Conservation (phyloP, 1,140 invertebrate species). For the Dufourea novaeangliae region DNA sequence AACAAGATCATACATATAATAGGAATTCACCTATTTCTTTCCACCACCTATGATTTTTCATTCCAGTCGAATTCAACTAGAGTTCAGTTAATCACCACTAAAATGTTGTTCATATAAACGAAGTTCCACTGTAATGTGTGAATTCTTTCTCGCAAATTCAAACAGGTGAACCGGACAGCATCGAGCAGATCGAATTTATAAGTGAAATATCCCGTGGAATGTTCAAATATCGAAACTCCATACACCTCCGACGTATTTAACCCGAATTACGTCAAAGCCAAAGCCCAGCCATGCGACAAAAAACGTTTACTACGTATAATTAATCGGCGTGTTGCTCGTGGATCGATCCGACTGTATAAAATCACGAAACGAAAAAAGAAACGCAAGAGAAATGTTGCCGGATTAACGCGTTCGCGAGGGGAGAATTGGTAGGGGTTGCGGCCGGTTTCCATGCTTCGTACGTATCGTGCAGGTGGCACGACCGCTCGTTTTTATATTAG, state of each 20-base stretch:
- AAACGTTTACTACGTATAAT: conserved; percentile 13
- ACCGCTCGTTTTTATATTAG: conserved; percentile 49
- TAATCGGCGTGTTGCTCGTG: too few species aligned
- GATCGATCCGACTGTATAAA: neutral
- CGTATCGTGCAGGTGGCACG: conserved; percentile 32
- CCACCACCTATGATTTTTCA: too few species aligned
- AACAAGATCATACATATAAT: too few species aligned
- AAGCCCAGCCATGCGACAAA: neutral
- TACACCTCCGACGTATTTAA: neutral
- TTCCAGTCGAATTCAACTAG: too few species aligned
- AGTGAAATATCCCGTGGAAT: conserved; percentile 4
- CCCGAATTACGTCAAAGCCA: neutral
- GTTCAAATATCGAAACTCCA: neutral
- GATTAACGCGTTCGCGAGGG: neutral
- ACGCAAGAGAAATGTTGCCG: conserved; percentile 5
- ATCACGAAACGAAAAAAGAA: neutral
- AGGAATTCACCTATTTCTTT: too few species aligned
- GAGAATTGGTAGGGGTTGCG: neutral
- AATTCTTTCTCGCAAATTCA: too few species aligned
- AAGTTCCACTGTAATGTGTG: too few species aligned
- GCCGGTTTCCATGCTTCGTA: conserved; percentile 2
- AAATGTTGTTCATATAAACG: too few species aligned
- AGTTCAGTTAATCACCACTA: too few species aligned
- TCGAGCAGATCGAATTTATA: neutral
- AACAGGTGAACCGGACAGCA: too few species aligned